Evolutionary conservation across 2,113 vertebrate species (phyloP).

Genomic region (Galemys pyrenaicus): DNA sequence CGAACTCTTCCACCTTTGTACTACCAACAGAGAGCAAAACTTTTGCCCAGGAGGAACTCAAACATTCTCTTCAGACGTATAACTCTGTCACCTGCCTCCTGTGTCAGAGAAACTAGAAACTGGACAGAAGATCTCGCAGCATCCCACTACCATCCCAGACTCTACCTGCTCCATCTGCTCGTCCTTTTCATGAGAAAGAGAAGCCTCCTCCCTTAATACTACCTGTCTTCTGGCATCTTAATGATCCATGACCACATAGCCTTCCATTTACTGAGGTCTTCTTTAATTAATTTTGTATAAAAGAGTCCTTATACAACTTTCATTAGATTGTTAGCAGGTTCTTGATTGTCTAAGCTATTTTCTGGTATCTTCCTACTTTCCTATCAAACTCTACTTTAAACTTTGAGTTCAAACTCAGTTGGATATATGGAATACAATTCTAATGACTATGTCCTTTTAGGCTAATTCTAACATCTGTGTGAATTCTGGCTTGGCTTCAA

Average conservation of each 20-base stretch:
- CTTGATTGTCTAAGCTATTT: neutral
- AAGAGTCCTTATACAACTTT: neutral
- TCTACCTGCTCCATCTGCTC: neutral
- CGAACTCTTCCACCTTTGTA: neutral
- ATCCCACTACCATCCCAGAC: neutral
- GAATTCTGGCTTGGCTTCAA: neutral
- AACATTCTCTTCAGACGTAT: neutral
- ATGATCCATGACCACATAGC: neutral
- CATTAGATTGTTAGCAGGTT: neutral
- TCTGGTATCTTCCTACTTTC: neutral
- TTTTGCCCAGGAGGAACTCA: neutral
- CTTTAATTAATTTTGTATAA: neutral
- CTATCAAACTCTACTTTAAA: neutral
- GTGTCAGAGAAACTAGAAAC: neutral
- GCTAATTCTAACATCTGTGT: slow-evolving; percentile 3
- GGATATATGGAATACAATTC: neutral
- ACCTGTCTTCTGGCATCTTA: neutral
- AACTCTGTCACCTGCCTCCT: neutral
- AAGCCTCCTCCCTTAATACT: neutral
- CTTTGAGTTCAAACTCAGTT: neutral
- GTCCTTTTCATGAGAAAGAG: neutral
- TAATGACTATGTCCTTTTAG: neutral
- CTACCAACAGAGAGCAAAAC: neutral
- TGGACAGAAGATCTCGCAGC: neutral
- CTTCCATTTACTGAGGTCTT: neutral